Percentiles rank a stretch among this genome's conserved stretches.
Evolutionary conservation across 2,797 vertebrate genomes (phyloP).

Genomic region (Spinibarbus caldwelli): DNA sequence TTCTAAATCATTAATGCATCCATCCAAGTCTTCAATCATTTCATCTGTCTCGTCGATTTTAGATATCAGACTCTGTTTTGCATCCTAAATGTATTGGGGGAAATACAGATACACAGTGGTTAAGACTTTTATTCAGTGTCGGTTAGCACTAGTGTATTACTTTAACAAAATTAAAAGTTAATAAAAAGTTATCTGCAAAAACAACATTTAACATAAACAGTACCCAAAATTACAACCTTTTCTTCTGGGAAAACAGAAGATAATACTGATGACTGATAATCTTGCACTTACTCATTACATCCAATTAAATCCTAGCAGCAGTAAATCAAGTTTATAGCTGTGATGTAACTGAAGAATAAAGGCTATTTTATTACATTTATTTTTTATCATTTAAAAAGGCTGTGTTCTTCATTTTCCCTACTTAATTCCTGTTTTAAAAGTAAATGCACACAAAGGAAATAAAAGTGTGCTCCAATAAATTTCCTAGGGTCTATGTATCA

Average conservation of each 20-base stretch:
- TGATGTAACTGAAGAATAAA: background rate
- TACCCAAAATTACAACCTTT: background rate
- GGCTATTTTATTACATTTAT: background rate
- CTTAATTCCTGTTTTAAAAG: background rate
- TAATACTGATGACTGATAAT: background rate
- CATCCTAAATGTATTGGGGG: constrained; percentile 62
- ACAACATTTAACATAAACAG: background rate
- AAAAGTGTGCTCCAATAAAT: background rate
- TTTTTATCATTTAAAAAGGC: background rate
- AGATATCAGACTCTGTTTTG: constrained; percentile 69
- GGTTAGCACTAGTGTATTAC: background rate
- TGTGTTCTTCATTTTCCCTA: background rate
- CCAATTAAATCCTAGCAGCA: background rate
- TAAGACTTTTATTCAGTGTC: background rate
- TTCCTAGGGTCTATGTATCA: background rate
- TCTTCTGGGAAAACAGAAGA: background rate
- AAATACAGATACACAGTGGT: background rate
- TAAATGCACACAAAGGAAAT: background rate
- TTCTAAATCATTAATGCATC: constrained; percentile 73
- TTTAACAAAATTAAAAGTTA: background rate
- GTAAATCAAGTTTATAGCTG: background rate
- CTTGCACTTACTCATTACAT: background rate
- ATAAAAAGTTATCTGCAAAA: background rate
- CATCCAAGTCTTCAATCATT: constrained; percentile 73
- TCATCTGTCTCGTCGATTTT: constrained; percentile 68